Evolutionary conservation across 2,888 invertebrate species (phyloP).

Genomic region (Melanostoma mellinum): DNA sequence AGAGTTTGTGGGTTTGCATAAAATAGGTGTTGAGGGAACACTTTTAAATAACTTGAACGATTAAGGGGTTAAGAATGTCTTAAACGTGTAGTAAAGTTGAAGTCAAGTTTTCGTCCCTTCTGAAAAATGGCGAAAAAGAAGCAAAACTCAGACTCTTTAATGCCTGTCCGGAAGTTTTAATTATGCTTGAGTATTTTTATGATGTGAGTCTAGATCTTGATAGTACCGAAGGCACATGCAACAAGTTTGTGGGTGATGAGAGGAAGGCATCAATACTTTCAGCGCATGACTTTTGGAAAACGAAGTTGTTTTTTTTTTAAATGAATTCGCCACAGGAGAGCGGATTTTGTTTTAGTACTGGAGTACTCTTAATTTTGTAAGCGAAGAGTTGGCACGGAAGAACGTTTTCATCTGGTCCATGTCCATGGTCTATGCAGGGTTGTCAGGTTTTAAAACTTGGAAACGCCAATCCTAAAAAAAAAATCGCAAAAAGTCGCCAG

Average conservation of each 20-base stretch:
- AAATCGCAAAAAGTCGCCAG: no score
- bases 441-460: no score
- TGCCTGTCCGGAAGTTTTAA: background rate
- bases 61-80: no score
- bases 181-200: background rate
- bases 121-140: no score
- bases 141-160: no score
- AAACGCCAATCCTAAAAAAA: no score
- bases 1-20: background rate
- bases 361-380: background rate
- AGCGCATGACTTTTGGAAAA: conserved; percentile 26
- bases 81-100: no score
- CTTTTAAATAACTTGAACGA: no score
- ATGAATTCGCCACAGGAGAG: conserved; percentile 48
- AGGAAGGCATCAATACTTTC: background rate
- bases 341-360: conserved; percentile 26
- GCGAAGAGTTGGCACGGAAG: background rate
- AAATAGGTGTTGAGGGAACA: background rate
- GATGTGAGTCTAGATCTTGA: background rate
- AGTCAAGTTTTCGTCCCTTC: no score
- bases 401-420: conserved; percentile 13
- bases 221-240: conserved; percentile 23
- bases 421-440: no score
- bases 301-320: background rate
- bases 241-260: conserved; percentile 51